phyloP scores from a whole-genome alignment of 2,888 invertebrate species.

The Aphidius colemani region DNA sequence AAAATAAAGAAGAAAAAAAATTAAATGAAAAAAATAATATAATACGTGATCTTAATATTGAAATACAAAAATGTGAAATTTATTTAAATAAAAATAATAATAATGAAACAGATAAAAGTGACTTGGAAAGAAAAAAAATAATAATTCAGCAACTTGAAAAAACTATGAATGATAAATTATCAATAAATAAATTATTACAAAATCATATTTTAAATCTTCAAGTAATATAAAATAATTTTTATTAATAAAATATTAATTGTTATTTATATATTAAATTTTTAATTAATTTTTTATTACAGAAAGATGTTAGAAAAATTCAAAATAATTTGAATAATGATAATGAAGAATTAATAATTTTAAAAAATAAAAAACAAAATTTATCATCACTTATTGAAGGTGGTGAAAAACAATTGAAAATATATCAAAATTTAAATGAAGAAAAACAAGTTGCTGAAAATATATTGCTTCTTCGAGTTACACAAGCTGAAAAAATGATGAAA shows the following conservation, averaged over 20 bases:
- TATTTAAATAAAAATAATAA: constrained; percentile 46
- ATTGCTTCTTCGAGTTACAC: constrained; percentile 69
- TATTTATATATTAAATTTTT: constrained; percentile 5
- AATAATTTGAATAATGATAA: constrained; percentile 60
- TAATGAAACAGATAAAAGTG: constrained; percentile 47
- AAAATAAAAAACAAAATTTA: constrained; percentile 64
- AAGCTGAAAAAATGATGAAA: constrained; percentile 69
- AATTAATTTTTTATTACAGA: constrained; percentile 35
- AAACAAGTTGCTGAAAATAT: constrained; percentile 70
- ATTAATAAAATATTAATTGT: constrained; percentile 9
- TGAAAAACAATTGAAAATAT: constrained; percentile 62
- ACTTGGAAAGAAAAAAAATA: constrained; percentile 58
- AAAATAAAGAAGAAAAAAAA: constrained; percentile 41
- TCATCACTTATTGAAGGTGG: constrained; percentile 66
- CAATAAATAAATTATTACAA: constrained; percentile 60
- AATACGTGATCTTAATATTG: constrained; percentile 45
- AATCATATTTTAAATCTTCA: constrained; percentile 62
- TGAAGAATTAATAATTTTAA: constrained; percentile 57
- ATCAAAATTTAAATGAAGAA: constrained; percentile 62
- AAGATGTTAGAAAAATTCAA: constrained; percentile 65
- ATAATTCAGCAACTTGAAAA: constrained; percentile 61
- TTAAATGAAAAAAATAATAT: constrained; percentile 44
- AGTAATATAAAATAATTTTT: neutral
- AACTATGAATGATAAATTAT: constrained; percentile 56
- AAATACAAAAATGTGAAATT: constrained; percentile 47